Evolutionary conservation across 2,888 invertebrate species (phyloP), one percentile per base, ranked within the genome.

Genomic region (Steinernema carpocapsae): DNA sequence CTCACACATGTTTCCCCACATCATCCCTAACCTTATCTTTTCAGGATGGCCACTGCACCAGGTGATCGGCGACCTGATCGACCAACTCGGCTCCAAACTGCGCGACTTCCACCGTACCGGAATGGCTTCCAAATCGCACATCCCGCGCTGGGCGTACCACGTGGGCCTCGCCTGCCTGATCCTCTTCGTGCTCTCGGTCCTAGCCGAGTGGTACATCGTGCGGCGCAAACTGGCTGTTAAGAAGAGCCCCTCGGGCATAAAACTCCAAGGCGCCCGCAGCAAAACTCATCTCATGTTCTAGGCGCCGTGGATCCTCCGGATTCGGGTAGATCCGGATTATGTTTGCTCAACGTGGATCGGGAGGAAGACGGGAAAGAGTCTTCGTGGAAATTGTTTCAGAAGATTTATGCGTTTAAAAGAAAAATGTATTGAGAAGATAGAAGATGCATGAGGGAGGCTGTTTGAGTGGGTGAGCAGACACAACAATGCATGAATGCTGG

Each of bases 211-310:
- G 85, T 83, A 82, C 74, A 81, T 84, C 14, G 83, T 84, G 17
- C 70, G 85, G 56, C 76, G 84, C 46, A 84, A 84, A 74, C 76
- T 83, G 22, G 83, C 83, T 51, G 79, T 82, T n/a, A 83, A 84
- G 70, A 83, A 83, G 46, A 78, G 78, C 72, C 77, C 80, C 43
- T 76, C 79, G 19, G 77, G 78, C 42, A 77, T 82, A 72, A 83
- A 82, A 70, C 80, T 82, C 12, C 78, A 77, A 19, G 80, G 80
- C 26, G 82, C 79, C 59, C 82, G 83, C 73, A 81, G 81, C 74
- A 84, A 83, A 76, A 85, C 85, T 12, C 85, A 85, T 78, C 77
- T 85, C 19, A 85, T 85, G 80, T 85, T 85, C 75, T 84, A 77
- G 4, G 19, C 48, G 48, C 48, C 48, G 22, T 37, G 22, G 19